Conservation (phyloP, 2,888 invertebrate genomes). For the Copidosoma aretas region DNA sequence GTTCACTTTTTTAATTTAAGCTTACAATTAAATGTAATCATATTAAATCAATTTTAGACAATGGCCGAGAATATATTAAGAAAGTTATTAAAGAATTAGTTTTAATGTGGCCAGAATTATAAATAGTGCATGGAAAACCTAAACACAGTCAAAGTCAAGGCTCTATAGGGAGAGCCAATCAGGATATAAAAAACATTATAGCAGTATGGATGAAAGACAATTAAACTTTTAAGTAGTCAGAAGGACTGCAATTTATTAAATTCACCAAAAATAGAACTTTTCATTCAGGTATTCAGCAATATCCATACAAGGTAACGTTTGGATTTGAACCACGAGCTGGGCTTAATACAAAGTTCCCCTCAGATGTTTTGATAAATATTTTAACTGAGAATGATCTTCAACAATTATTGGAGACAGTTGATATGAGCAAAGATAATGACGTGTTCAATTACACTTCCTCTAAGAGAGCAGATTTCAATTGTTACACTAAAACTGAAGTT, state of each 20-base stretch:
- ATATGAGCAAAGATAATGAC: no score
- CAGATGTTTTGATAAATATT: no score
- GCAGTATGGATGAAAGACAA: conserved; percentile 56
- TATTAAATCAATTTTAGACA: conserved; percentile 35
- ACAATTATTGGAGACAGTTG: no score
- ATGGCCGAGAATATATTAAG: conserved; percentile 51
- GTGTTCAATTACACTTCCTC: no score
- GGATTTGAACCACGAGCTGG: conserved; percentile 32
- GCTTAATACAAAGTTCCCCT: no score
- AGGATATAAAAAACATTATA: conserved; percentile 47
- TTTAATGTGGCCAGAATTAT: conserved; percentile 44
- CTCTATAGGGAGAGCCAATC: conserved; percentile 45
- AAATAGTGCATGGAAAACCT: conserved; percentile 48
- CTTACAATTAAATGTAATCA: no score
- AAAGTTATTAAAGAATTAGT: conserved; percentile 43
- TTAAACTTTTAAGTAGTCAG: conserved; percentile 55
- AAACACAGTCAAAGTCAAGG: conserved; percentile 46
- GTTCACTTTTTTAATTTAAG: no score
- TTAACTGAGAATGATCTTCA: no score
- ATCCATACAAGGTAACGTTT: conserved; percentile 57
- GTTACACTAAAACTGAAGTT: no score
- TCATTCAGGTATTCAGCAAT: conserved; percentile 51
- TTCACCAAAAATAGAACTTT: conserved; percentile 56
- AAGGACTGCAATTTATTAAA: conserved; percentile 58
- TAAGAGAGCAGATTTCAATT: no score